Evolutionary conservation across 1,140 invertebrate species (phyloP).

Genomic region (Cyrtorhinus lividipennis): DNA sequence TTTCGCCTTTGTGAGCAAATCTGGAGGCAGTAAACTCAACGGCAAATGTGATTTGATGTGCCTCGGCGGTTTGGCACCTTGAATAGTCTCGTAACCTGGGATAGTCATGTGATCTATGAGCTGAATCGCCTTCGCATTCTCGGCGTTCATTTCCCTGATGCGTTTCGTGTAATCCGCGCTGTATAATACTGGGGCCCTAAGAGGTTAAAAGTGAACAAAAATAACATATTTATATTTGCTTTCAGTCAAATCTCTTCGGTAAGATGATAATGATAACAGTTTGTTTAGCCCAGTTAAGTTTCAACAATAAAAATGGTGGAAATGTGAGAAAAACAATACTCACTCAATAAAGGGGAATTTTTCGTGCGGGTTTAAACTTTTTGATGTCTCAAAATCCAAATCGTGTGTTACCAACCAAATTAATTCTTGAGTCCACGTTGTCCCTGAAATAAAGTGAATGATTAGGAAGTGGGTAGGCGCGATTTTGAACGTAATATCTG

Average conservation of each 20-base stretch:
- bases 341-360: constrained; percentile 35
- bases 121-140: not conserved
- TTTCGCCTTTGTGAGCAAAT: constrained; percentile 29
- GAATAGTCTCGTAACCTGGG: constrained; percentile 16
- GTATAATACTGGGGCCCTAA: not conserved
- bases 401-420: constrained; percentile 30
- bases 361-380: constrained; percentile 31
- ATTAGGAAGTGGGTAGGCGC: too few relatives aligned
- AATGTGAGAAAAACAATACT: too few relatives aligned
- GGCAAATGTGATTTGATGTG: constrained; percentile 49
- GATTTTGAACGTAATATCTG: too few relatives aligned
- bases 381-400: constrained; percentile 31
- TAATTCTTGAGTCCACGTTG: constrained; percentile 32
- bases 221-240: too few relatives aligned
- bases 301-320: too few relatives aligned
- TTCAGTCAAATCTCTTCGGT: too few relatives aligned
- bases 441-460: constrained; percentile 28
- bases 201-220: too few relatives aligned
- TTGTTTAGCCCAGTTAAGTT: too few relatives aligned
- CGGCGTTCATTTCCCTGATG: not conserved
- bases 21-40: constrained; percentile 48
- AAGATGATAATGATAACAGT: too few relatives aligned
- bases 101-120: not conserved
- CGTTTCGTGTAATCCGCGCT: not conserved
- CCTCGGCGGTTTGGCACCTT: constrained; percentile 33